A percentile compares a stretch with the other conserved stretches of the same genome.
phyloP scores from a whole-genome alignment of 2,888 invertebrate genomes.

The Bellardia bayeri region DNA sequence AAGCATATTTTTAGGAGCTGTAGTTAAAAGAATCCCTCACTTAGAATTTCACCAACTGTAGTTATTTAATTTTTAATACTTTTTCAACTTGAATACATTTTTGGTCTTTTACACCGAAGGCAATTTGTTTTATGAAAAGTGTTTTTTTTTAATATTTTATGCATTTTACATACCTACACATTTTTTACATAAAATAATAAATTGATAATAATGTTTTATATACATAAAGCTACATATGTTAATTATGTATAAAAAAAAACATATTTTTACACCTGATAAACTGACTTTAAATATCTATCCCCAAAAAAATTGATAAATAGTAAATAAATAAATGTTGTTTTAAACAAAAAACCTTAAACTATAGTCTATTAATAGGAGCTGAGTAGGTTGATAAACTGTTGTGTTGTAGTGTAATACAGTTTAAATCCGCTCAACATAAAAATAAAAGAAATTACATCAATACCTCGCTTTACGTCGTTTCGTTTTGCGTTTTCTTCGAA shows the following conservation, averaged over 20 bases:
- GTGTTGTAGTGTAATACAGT: neutral
- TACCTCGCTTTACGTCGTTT: no score
- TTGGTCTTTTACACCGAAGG: conserved; percentile 3
- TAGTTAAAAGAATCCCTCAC: no score
- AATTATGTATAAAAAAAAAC: neutral
- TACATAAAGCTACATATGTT: neutral
- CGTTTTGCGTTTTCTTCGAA: no score
- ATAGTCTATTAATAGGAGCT: conserved; percentile 33
- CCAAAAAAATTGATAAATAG: neutral
- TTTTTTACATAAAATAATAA: neutral
- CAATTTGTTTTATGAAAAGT: neutral
- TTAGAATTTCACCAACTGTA: conserved; percentile 6
- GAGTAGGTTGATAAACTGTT: conserved; percentile 34
- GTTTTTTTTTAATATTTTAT: neutral
- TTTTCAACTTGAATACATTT: neutral
- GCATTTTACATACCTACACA: neutral
- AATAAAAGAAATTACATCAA: neutral
- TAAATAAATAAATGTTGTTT: neutral
- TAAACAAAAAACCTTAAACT: neutral
- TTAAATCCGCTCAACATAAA: conserved; percentile 15
- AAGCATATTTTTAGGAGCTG: no score
- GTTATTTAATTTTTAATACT: neutral
- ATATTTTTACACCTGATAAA: conserved; percentile 10
- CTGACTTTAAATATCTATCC: neutral
- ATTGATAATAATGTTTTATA: neutral